Base-by-base conservation (phyloP, 2,797 vertebrate species). In the Falco peregrinus region DNA sequence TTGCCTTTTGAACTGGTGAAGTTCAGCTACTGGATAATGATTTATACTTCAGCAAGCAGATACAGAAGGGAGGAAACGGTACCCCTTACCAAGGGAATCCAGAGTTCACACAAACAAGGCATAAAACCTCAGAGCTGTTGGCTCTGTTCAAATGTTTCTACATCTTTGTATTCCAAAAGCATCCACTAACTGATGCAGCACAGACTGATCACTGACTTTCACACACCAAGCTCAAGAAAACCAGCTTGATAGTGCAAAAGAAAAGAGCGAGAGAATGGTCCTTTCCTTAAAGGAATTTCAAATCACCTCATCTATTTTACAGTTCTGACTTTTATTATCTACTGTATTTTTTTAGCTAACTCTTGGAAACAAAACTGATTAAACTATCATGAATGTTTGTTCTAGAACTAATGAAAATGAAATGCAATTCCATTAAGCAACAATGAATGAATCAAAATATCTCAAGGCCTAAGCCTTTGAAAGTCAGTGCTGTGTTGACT, bases 111-210 rank as follows among this genome's bases (percentile, higher is more conserved):
- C 68, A 78, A 67, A 77, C 18, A 48, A 61, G 84, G 60, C 93
- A 92, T 47, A 93, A 95, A 96, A 90, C 87, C 83, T 56, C 45
- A 89, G 94, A 96, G 96, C 96, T 90, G 64, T 24, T 95, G 95
- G 96, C 95, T 97, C 96, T 93, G 79, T 82, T 95, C 51, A 95
- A 91, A 77, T 61, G 31, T 82, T 95, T 94, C 95, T 74, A 65
- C 94, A 77, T 79, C 65, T 98, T 96, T 97, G 97, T 94, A 98
- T 98, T 97, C 98, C 73, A 81, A 94, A 73, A 96, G 97, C 97
- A 97, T 96, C 69, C 90, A 61, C 84, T 41, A 88, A 96, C 97
- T 89, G 96, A 96, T 57, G 95, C 95, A 96, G 95, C 71, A 85
- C 73, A 54, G 89, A 61, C 33, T 80, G 85, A 95, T 93, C 84